phyloP scores from a whole-genome alignment of 2,797 vertebrate genomes.

The Malacoraja senta region DNA sequence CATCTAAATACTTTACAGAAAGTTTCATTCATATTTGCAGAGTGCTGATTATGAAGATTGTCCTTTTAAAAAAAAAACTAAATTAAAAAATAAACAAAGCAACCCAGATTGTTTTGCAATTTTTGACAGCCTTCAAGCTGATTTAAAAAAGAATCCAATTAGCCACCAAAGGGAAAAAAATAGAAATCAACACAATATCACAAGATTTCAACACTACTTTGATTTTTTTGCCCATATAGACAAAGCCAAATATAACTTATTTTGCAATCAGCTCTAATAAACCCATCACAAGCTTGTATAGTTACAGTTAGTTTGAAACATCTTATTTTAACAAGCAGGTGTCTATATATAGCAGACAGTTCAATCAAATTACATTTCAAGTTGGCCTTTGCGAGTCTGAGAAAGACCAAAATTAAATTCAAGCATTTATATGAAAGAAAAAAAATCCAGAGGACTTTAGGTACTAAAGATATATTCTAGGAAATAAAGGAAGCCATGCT shows the following conservation, averaged over 20 bases:
- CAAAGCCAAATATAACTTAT: conserved; percentile 70
- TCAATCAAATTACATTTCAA: conserved; percentile 45
- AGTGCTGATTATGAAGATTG: conserved; percentile 73
- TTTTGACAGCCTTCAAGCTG: conserved; percentile 61
- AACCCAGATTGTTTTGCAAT: conserved; percentile 60
- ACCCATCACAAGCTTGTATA: conserved; percentile 58
- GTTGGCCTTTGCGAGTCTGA: conserved; percentile 40
- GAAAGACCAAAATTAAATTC: conserved; percentile 53
- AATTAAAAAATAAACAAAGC: conserved; percentile 62
- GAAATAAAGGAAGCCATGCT: conserved; percentile 68
- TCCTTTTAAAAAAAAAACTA: conserved; percentile 47
- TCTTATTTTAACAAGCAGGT: conserved; percentile 37
- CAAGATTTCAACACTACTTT: conserved; percentile 63
- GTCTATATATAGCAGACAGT: conserved; percentile 36
- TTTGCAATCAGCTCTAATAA: conserved; percentile 64
- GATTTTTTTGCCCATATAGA: conserved; percentile 58
- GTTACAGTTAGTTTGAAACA: conserved; percentile 53
- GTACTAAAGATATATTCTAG: conserved; percentile 60
- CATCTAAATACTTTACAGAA: conserved; percentile 78
- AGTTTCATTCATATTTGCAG: conserved; percentile 79
- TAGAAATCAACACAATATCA: conserved; percentile 65
- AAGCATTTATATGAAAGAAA: conserved; percentile 57
- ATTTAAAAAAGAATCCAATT: conserved; percentile 52
- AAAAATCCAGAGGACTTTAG: conserved; percentile 59
- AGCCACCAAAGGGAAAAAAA: conserved; percentile 55